A percentile compares a stretch with the other conserved stretches of the same genome.
Evolutionary conservation across 2,888 invertebrate species (phyloP).

Genomic region (Leucozona laternaria): DNA sequence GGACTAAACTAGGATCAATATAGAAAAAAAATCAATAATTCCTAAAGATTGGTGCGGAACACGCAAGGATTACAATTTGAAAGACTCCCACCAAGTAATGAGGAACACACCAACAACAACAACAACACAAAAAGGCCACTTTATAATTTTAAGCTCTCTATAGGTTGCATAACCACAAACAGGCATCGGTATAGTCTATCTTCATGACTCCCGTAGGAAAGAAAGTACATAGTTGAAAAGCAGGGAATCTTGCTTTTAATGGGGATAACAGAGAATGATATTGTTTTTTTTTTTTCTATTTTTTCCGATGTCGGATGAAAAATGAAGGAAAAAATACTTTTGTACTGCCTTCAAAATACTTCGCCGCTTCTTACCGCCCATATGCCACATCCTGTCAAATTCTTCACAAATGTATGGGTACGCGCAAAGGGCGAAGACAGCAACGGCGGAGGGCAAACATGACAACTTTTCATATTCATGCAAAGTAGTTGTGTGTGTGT

Average conservation of each 20-base stretch:
- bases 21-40: slow-evolving; percentile 62
- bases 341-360: slow-evolving; percentile 52
- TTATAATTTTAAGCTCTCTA: slow-evolving; percentile 37
- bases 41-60: slow-evolving; percentile 50
- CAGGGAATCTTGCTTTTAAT: slow-evolving; percentile 38
- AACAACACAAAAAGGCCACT: slow-evolving; percentile 25
- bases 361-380: slow-evolving; percentile 58
- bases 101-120: neutral
- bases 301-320: slow-evolving; percentile 20
- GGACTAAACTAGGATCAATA: slow-evolving; percentile 62
- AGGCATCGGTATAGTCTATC: slow-evolving; percentile 45
- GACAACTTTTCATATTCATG: slow-evolving; percentile 51
- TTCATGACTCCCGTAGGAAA: slow-evolving; percentile 29
- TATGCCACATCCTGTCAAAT: slow-evolving; percentile 71
- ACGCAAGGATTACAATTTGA: slow-evolving; percentile 63
- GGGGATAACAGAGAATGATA: slow-evolving; percentile 36
- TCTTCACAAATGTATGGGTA: slow-evolving; percentile 51
- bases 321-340: slow-evolving; percentile 21
- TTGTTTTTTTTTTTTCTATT: slow-evolving; percentile 11
- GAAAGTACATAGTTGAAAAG: neutral
- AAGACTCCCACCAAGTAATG: slow-evolving; percentile 16
- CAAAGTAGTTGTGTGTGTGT: slow-evolving; percentile 7
- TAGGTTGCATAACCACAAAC: slow-evolving; percentile 40
- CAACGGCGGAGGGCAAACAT: slow-evolving; percentile 35
- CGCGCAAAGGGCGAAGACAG: slow-evolving; percentile 49